Evolutionary conservation across 1,140 invertebrate genomes (phyloP).

Genomic region (Portunus trituberculatus): DNA sequence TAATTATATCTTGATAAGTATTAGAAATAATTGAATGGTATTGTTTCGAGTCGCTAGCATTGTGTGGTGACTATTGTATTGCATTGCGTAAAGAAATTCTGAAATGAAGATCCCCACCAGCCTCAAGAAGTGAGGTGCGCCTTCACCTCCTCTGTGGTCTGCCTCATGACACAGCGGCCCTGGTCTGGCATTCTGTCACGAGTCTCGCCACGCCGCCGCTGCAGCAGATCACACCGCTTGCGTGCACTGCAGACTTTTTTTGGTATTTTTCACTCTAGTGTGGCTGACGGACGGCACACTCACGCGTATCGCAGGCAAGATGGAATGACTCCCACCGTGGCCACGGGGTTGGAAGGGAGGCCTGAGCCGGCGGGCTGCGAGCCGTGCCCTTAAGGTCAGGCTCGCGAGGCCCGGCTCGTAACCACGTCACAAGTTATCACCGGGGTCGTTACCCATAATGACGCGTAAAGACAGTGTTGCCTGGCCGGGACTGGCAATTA

Average conservation of each 20-base stretch:
- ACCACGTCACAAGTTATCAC: conserved; percentile 67
- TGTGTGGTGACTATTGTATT: background rate
- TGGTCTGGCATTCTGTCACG: conserved; percentile 44
- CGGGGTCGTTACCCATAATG: conserved; percentile 73
- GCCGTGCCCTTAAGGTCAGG: background rate
- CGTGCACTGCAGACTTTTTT: background rate
- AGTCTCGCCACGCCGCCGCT: background rate
- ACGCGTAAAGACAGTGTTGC: conserved; percentile 73
- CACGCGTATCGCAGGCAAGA: background rate
- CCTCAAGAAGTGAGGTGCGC: background rate
- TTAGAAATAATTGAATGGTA: too few species aligned
- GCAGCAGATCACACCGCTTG: background rate
- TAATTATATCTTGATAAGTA: too few species aligned
- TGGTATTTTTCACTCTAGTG: background rate
- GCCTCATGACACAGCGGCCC: background rate
- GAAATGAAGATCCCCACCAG: too few species aligned
- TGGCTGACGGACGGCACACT: too few species aligned
- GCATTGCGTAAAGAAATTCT: background rate
- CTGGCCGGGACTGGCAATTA: conserved; percentile 66
- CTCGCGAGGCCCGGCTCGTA: conserved; percentile 27
- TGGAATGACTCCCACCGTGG: background rate
- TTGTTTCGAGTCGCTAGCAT: background rate
- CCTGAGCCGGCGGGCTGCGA: background rate
- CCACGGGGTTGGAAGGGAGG: background rate
- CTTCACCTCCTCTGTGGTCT: background rate